A percentile compares a stretch with the other conserved stretches of the same genome.
These are phyloP conservation scores for Amorpha juglandis DNA, from an alignment of 2,888 invertebrate genomes.

Conservation along the genomic window DNA sequence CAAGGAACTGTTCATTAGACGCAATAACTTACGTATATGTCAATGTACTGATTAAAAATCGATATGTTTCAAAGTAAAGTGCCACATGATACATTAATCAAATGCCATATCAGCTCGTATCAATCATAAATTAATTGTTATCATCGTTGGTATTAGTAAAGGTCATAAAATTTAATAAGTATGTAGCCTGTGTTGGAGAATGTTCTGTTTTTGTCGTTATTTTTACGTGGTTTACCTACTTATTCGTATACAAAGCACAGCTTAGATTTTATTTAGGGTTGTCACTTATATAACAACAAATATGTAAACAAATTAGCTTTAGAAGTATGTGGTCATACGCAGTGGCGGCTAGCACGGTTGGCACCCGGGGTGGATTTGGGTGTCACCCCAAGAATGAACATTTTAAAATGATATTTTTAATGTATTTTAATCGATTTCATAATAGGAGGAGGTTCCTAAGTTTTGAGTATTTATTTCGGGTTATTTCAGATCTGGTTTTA, in stretches of 20 bases:
- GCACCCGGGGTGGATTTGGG: too few species aligned
- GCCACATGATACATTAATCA: constrained; percentile 36
- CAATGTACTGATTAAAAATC: not conserved
- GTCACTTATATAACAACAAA: not conserved
- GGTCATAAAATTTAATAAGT: constrained; percentile 37
- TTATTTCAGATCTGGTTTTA: too few species aligned
- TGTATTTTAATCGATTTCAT: too few species aligned
- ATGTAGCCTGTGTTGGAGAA: constrained; percentile 34
- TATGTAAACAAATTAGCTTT: not conserved
- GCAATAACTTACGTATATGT: not conserved
- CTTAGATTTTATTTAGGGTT: not conserved
- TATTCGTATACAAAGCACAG: not conserved
- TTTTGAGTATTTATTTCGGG: too few species aligned
- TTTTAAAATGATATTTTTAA: too few species aligned
- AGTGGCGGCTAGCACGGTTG: too few species aligned
- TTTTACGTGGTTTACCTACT: constrained; percentile 31
- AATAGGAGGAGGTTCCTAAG: too few species aligned
- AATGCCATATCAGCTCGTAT: constrained; percentile 38
- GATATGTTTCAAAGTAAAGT: not conserved
- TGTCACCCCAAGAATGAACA: too few species aligned
- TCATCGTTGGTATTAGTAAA: constrained; percentile 41
- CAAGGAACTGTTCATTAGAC: not conserved
- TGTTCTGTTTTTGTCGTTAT: constrained; percentile 27
- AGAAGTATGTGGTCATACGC: too few species aligned
- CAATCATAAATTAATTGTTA: constrained; percentile 42